Conservation (phyloP, 2,888 invertebrate genomes). For the Strigamia crassipes region DNA sequence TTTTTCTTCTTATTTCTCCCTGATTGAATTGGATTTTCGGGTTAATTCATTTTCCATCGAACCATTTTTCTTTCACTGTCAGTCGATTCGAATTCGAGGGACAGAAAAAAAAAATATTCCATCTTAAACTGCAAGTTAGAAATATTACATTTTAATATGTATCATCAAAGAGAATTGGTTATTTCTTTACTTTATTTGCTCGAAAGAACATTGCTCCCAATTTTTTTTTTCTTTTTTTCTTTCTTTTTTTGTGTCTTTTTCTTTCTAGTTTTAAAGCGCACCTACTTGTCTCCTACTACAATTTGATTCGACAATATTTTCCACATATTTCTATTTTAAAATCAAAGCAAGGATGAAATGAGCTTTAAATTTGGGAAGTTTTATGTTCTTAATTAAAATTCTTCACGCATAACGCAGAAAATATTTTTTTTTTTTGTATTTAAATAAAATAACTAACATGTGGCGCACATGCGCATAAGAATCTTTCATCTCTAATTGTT, state of each 20-base stretch:
- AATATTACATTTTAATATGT: not conserved
- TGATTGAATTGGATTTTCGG: conserved; percentile 42
- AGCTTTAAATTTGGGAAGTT: not conserved
- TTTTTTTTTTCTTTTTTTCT: no score
- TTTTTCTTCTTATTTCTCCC: not conserved
- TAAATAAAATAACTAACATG: not conserved
- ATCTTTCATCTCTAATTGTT: conserved; percentile 14
- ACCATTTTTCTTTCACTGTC: not conserved
- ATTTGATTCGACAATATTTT: no score
- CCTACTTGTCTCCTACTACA: no score
- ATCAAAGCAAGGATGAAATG: not conserved
- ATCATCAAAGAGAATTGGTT: not conserved
- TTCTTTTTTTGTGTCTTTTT: no score
- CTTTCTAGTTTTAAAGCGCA: not conserved
- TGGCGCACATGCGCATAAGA: conserved; percentile 18
- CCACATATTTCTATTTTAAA: no score
- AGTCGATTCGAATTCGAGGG: not conserved
- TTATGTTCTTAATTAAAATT: conserved; percentile 24
- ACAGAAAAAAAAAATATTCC: not conserved
- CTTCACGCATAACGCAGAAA: not conserved
- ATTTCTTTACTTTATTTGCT: not conserved
- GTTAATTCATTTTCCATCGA: conserved; percentile 33
- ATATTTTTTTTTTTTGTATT: not conserved
- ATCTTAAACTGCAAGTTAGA: not conserved
- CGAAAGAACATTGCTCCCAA: not conserved